Evolutionary conservation across 2,888 invertebrate species (phyloP).

Genomic region (Acronicta leporina): DNA sequence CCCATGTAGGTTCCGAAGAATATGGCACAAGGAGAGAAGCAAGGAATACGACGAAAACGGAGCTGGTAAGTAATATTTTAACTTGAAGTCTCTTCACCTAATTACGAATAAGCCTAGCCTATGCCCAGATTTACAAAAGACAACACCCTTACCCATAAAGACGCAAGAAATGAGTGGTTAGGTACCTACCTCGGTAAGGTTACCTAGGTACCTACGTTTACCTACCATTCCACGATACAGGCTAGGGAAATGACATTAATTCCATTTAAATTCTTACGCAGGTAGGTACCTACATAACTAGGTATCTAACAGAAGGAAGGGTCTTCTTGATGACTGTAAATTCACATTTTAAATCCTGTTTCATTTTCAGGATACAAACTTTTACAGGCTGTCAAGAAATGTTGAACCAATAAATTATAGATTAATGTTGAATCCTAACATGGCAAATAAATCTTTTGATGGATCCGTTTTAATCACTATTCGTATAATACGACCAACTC

Average conservation of each 20-base stretch:
- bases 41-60: neutral
- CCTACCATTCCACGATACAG: no score
- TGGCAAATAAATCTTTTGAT: slow-evolving; percentile 85
- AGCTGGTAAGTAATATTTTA: neutral
- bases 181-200: no score
- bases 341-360: neutral
- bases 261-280: no score
- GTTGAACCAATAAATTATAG: slow-evolving; percentile 91
- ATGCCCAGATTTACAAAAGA: no score
- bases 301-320: no score
- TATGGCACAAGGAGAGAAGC: neutral
- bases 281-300: no score
- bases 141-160: no score
- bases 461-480: slow-evolving; percentile 89
- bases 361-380: slow-evolving; percentile 59
- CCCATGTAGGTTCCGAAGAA: neutral
- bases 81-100: no score
- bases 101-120: no score
- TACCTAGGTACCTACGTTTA: no score
- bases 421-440: slow-evolving; percentile 91
- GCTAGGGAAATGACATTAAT: no score
- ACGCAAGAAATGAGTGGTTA: no score
- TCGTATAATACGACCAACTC: slow-evolving; percentile 75
- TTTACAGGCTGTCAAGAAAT: slow-evolving; percentile 86
- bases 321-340: neutral